These are phyloP conservation scores for Poeciliopsis presidionis DNA, from an alignment of 2,797 vertebrate genomes.

Conservation along the genomic window DNA sequence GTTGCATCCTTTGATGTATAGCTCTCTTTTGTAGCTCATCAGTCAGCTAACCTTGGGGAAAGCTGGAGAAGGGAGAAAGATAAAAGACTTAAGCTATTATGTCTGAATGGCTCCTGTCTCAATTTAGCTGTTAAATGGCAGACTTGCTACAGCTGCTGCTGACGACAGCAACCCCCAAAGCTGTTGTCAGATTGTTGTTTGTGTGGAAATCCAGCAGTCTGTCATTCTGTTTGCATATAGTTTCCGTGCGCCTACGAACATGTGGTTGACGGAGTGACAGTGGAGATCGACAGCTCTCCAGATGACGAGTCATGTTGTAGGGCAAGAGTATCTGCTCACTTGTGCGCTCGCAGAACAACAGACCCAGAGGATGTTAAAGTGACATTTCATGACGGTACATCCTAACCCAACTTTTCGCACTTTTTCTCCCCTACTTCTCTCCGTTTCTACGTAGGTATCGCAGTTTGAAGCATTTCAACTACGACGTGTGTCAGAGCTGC, in stretches of 20 bases:
- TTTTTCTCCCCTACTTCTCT: slow-evolving; percentile 22
- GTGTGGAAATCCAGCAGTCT: slow-evolving; percentile 52
- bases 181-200: slow-evolving; percentile 51
- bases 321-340: not conserved
- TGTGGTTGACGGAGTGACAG: slow-evolving; percentile 17
- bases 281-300: slow-evolving; percentile 28
- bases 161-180: slow-evolving; percentile 37
- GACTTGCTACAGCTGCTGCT: slow-evolving; percentile 48
- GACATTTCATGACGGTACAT: slow-evolving; percentile 16
- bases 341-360: not conserved
- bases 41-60: slow-evolving; percentile 70
- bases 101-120: slow-evolving; percentile 67
- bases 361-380: slow-evolving; percentile 27
- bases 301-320: slow-evolving; percentile 22
- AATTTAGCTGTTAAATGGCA: slow-evolving; percentile 66
- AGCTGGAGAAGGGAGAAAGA: slow-evolving; percentile 58
- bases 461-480: slow-evolving; percentile 98
- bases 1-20: slow-evolving; percentile 71
- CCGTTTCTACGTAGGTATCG: slow-evolving; percentile 85
- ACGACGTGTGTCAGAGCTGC: slow-evolving; percentile 98
- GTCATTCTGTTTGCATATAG: slow-evolving; percentile 39
- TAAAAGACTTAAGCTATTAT: slow-evolving; percentile 68
- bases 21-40: slow-evolving; percentile 61
- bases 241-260: not conserved
- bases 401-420: slow-evolving; percentile 28